Percentiles rank a stretch among this genome's conserved stretches.
Evolutionary conservation across 2,797 vertebrate species (phyloP).

Genomic region (Apogon hyalosoma): DNA sequence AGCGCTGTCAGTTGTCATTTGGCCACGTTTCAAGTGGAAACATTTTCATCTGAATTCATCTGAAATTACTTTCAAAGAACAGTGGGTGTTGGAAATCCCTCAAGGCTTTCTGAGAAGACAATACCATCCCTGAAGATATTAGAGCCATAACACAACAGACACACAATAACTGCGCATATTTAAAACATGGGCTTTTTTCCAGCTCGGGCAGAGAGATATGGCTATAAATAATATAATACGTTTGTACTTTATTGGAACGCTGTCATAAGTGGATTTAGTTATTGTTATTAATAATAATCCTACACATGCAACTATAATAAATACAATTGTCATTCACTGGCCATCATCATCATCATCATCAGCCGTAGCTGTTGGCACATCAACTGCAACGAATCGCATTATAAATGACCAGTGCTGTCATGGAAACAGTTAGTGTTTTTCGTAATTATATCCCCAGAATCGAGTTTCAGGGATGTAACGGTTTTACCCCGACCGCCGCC

Average conservation of each 20-base stretch:
- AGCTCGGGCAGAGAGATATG: background rate
- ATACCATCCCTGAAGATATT: conserved; percentile 1
- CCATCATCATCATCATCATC: background rate
- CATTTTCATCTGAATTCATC: conserved; percentile 25
- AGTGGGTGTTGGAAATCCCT: conserved; percentile 7
- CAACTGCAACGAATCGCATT: background rate
- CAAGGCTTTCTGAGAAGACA: conserved; percentile 1
- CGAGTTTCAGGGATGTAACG: too few species aligned
- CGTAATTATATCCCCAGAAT: too few species aligned
- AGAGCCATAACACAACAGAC: conserved; percentile 11
- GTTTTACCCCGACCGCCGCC: too few species aligned
- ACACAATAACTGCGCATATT: background rate
- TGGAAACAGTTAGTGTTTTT: too few species aligned
- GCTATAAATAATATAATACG: conserved; percentile 2
- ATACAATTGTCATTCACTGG: background rate
- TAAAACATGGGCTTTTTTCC: conserved; percentile 12
- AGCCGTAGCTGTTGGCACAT: background rate
- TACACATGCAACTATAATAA: background rate
- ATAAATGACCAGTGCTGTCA: background rate
- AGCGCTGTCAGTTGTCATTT: conserved; percentile 21
- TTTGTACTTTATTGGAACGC: background rate
- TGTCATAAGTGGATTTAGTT: background rate
- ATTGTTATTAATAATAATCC: background rate
- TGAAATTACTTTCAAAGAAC: conserved; percentile 4
- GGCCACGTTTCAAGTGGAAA: conserved; percentile 34